Evolutionary conservation across 2,797 vertebrate species (phyloP), one percentile per base, ranked within the genome.

Genomic region (Pseudotriccus pelzelni): DNA sequence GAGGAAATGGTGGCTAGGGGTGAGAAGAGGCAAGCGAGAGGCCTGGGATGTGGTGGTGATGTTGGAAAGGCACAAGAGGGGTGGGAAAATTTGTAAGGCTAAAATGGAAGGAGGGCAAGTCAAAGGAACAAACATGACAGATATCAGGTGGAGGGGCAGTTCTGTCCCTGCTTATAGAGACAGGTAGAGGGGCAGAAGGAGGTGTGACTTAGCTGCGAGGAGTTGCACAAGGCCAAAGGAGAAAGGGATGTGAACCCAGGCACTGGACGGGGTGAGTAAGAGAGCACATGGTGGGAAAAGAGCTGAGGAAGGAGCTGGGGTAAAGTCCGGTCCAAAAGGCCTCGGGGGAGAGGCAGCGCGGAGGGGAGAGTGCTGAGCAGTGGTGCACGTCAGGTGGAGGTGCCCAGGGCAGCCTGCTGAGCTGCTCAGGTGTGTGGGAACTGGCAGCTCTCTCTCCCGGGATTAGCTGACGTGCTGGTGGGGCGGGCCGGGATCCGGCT

Each of bases 401-500:
- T 39, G 39, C 74, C 6, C 62, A 16, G 82, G 82, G 17, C 24
- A 90, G 87, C 2, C 49, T 6, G 62, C 27, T 14, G 46, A 3
- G 7, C 59, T 34, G 90, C 83, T 47, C 77, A 44, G 34, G 90
- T 86, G 92, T 77, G 92, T 97, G 97, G 97, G 97, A 97, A 97
- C 96, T 16, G 47, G 49, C 36, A 34, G 83, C 92, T 36, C 87
- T 56, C 6, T 52, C 50, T 30, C 53, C 59, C 11, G n/a, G 87
- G 94, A 96, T 91, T 58, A 96, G 96, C 92, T 74, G 89, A 25
- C 10, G 2, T 28, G 91, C 53, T 46, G n/a, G 87, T 1, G 89
- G 94, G 97, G 94, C 36, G 73, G 91, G 91, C 58, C 81, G 44
- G 83, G 97, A 97, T 94, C 94, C 83, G 90, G 86, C 95, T 95